Evolutionary conservation across 2,797 vertebrate genomes (phyloP), one percentile per base, ranked within the genome.

Genomic region (Hoplostethus mediterraneus): DNA sequence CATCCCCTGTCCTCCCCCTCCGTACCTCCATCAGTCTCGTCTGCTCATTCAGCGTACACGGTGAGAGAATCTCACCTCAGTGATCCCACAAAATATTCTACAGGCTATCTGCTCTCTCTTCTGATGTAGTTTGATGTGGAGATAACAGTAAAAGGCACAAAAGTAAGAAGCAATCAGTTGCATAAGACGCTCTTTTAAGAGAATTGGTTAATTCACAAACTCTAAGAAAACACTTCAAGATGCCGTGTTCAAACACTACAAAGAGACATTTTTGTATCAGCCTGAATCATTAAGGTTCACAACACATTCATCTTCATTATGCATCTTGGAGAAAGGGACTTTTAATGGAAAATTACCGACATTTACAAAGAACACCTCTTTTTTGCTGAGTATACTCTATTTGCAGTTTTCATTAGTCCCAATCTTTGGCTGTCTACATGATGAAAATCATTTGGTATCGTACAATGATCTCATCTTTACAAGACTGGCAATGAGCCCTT

Each of bases 381-480:
- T 75, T 71, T 89, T 75, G 85, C 87, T 87, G 81, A 90, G 85
- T 83, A 80, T 73, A 78, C 69, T 68, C 61, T 53, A 67, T 78
- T 80, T 84, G 77, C 77, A 74, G 82, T 77, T 90, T 87, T 85
- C 82, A 90, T 88, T 84, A 86, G 81, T 80, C 58, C 71, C 65
- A 79, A 86, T 82, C 73, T 80, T 89, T 92, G 83, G 86, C 70
- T 67, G 84, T 73, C 67, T 54, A 71, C 84, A 71, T 78, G 84
- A 91, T 89, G 87, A 89, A 87, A 90, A 93, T 76, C 53, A 90
- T 91, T 90, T 93, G 86, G 93, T 90, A 88, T 80, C 87, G 90
- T 90, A 87, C 87, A 90, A 93, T 95, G 94, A 95, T 91, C 89
- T 94, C 93, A 94, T 94, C 91, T 81, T 85, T 89, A 91, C 89